Percentiles rank a stretch among this genome's conserved stretches.
These are phyloP conservation scores for Onychorhynchus coronatus DNA, from an alignment of 2,113 vertebrate species.

Conservation along the genomic window DNA sequence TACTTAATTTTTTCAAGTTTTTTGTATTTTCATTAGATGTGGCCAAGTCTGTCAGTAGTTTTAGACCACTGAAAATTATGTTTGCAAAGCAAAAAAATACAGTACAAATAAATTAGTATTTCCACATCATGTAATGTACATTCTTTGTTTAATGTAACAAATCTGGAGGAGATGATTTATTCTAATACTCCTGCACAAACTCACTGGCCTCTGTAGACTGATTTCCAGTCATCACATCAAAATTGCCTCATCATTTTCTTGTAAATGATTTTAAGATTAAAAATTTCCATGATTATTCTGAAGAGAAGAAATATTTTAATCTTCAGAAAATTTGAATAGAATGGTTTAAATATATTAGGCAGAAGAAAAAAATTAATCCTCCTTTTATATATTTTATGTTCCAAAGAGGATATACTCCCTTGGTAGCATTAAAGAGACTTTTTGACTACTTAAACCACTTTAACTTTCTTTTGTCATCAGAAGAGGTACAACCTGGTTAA, in stretches of 20 bases:
- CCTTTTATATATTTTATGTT: neutral
- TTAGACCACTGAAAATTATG: neutral
- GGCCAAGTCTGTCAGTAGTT: neutral
- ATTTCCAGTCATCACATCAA: neutral
- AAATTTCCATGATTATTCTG: neutral
- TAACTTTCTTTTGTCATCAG: neutral
- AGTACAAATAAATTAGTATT: neutral
- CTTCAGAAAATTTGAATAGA: neutral
- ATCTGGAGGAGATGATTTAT: neutral
- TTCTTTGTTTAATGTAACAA: neutral
- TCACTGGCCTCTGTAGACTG: neutral
- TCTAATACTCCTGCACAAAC: neutral
- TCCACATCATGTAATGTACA: neutral
- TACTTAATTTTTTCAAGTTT: neutral
- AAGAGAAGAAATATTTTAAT: neutral
- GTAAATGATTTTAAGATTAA: neutral
- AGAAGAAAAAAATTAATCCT: neutral
- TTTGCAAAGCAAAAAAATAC: neutral
- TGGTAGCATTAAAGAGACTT: neutral
- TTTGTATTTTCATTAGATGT: neutral
- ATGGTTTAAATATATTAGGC: neutral
- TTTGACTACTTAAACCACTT: neutral
- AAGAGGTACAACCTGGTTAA: neutral
- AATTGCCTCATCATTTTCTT: neutral
- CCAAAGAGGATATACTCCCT: neutral